Evolutionary conservation across 2,888 invertebrate genomes (phyloP).

Genomic region (Drosophila cognata): DNA sequence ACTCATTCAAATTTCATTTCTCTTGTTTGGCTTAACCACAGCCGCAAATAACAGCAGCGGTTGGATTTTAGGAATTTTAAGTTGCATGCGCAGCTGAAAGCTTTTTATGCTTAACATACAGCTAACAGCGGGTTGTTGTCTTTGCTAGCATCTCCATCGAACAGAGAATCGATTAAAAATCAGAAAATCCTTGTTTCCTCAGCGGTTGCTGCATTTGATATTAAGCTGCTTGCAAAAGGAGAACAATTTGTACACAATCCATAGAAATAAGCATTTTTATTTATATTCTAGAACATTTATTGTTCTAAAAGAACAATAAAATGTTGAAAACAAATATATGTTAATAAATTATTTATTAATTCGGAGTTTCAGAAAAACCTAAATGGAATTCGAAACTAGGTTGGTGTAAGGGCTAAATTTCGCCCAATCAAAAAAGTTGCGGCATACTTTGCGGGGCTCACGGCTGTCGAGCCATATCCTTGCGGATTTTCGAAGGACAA

Average conservation of each 20-base stretch:
- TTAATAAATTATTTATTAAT: no score
- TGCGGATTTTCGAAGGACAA: background rate
- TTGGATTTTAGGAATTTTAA: conserved; percentile 30
- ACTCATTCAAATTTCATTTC: conserved; percentile 49
- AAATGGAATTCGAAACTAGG: no score
- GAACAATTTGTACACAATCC: background rate
- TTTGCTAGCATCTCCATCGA: background rate
- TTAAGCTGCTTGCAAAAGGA: background rate
- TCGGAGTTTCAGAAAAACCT: no score
- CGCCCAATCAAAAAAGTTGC: background rate
- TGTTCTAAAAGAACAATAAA: no score
- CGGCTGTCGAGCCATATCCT: background rate
- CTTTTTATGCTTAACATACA: conserved; percentile 36
- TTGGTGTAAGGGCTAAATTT: background rate
- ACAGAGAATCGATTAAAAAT: background rate
- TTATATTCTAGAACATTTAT: no score
- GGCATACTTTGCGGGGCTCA: background rate
- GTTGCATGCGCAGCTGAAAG: conserved; percentile 50
- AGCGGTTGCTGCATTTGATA: background rate
- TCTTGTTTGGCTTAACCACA: conserved; percentile 24
- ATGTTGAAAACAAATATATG: no score
- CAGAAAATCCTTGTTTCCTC: background rate
- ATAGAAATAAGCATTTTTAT: background rate
- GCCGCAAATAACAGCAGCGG: conserved; percentile 23
- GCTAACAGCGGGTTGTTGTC: conserved; percentile 10